Evolutionary conservation across 2,888 invertebrate genomes (phyloP).

Genomic region (Rhagonycha lutea): DNA sequence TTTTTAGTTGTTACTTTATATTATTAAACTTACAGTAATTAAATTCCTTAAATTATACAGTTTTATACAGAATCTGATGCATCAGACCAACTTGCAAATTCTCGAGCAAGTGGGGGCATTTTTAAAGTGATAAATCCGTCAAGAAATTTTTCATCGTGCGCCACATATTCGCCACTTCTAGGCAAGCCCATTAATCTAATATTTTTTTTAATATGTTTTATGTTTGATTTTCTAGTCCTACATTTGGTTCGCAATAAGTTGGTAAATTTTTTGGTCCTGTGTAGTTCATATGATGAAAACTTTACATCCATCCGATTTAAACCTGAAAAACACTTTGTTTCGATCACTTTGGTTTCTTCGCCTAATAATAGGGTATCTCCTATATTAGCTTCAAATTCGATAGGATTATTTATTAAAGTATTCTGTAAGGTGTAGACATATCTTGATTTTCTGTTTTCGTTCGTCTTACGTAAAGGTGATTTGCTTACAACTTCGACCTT

Average conservation of each 20-base stretch:
- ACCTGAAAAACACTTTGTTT: not conserved
- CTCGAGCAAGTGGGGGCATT: conserved; percentile 6
- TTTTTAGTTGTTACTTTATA: not conserved
- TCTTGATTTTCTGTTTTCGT: not conserved
- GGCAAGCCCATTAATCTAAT: not conserved
- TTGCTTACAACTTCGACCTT: not conserved
- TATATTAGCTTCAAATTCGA: not conserved
- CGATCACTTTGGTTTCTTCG: not conserved
- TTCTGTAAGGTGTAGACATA: not conserved
- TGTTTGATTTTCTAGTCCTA: not conserved
- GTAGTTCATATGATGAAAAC: conserved; percentile 3
- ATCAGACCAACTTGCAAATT: not conserved
- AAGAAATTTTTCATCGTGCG: conserved; percentile 14
- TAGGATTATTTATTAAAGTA: not conserved
- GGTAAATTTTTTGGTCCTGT: conserved; percentile 21
- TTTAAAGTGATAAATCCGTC: conserved; percentile 27
- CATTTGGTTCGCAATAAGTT: conserved; percentile 14
- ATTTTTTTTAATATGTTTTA: not conserved
- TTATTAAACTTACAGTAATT: not conserved
- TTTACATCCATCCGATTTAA: not conserved
- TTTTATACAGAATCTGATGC: not conserved
- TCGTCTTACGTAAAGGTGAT: not conserved
- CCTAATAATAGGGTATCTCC: not conserved
- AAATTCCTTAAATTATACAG: not conserved
- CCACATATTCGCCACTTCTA: conserved; percentile 11